These are phyloP conservation scores for Margaritifera margaritifera DNA, from an alignment of 2,888 invertebrate species.

Conservation along the genomic window DNA sequence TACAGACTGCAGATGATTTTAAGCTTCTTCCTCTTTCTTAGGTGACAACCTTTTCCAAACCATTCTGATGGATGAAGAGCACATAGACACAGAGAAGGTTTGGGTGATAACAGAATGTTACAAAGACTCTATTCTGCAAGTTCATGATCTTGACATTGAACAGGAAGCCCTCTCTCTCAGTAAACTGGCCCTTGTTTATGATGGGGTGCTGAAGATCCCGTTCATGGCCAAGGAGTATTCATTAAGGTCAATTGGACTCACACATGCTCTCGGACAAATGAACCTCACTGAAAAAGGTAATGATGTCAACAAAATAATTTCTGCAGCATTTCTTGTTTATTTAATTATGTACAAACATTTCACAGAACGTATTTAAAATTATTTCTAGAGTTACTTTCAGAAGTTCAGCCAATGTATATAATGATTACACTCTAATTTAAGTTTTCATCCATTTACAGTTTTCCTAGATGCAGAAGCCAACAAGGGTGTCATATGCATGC, in stretches of 20 bases:
- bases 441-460: no score
- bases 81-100: slow-evolving; percentile 51
- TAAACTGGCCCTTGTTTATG: slow-evolving; percentile 42
- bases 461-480: no score
- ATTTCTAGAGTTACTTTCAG: no score
- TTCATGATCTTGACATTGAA: slow-evolving; percentile 22
- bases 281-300: slow-evolving; percentile 34
- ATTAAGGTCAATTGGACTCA: slow-evolving; percentile 40
- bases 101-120: slow-evolving; percentile 57
- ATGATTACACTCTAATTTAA: no score
- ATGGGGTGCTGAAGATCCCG: slow-evolving; percentile 46
- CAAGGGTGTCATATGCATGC: no score
- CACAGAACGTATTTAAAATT: no score
- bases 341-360: no score
- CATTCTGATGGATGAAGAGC: slow-evolving; percentile 40
- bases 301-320: no score
- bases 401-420: no score
- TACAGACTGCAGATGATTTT: no score
- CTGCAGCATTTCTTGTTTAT: no score
- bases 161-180: slow-evolving; percentile 48
- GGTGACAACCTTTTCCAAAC: slow-evolving; percentile 43
- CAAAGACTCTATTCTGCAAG: slow-evolving; percentile 32
- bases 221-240: slow-evolving; percentile 44
- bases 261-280: slow-evolving; percentile 38
- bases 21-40: slow-evolving; percentile 10